Percentiles rank a stretch among this genome's conserved stretches.
phyloP scores from a whole-genome alignment of 2,888 invertebrate species.

The Autographa gamma region DNA sequence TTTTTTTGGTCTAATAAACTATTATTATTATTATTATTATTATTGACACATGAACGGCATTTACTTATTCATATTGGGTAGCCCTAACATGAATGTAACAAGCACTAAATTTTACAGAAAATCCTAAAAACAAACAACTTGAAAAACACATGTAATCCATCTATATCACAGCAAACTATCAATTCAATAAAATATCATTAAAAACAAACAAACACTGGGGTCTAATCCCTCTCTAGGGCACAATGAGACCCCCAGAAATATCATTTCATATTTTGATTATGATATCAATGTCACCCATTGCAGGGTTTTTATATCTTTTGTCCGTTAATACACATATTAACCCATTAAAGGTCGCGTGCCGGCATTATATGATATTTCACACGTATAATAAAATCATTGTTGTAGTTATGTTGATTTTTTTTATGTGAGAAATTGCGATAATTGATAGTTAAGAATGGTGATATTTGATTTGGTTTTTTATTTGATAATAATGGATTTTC shows the following conservation, averaged over 20 bases:
- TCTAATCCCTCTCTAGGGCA: constrained; percentile 74
- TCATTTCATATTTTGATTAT: constrained; percentile 88
- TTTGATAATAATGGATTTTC: not conserved
- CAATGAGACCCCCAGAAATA: constrained; percentile 75
- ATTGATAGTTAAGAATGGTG: constrained; percentile 30
- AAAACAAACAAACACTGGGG: constrained; percentile 73
- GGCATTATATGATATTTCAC: constrained; percentile 81
- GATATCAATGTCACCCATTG: constrained; percentile 84
- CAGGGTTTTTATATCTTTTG: constrained; percentile 79
- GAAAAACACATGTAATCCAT: constrained; percentile 49
- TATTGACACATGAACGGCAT: no score
- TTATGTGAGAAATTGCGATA: constrained; percentile 53
- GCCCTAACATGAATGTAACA: no score
- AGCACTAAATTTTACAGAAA: no score
- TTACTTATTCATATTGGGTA: not conserved
- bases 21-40: no score
- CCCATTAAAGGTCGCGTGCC: constrained; percentile 87
- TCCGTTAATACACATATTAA: constrained; percentile 87
- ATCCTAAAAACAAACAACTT: constrained; percentile 29
- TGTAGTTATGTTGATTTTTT: constrained; percentile 68
- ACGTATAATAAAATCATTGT: constrained; percentile 79
- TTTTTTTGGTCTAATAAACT: no score
- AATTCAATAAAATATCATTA: constrained; percentile 78
- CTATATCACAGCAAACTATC: constrained; percentile 65
- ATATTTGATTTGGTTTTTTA: constrained; percentile 15